Evolutionary conservation across 2,888 invertebrate species (phyloP).

Genomic region (Globia sparganii): DNA sequence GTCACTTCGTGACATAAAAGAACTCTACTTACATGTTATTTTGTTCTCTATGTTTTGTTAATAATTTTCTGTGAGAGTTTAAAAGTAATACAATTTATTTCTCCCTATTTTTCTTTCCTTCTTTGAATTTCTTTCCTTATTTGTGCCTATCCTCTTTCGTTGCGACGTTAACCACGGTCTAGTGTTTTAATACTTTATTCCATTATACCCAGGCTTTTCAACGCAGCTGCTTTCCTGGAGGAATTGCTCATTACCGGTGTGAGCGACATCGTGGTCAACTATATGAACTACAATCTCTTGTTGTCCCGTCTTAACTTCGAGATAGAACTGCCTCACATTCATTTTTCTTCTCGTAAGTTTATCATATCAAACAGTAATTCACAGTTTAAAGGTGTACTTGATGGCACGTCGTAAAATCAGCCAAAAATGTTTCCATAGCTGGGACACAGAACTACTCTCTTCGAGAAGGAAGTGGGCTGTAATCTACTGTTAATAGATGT

Average conservation of each 20-base stretch:
- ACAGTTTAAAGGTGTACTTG: background rate
- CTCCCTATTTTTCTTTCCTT: background rate
- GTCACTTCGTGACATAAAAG: background rate
- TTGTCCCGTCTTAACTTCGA: slow-evolving; percentile 72
- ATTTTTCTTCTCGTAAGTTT: slow-evolving; percentile 69
- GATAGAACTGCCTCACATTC: slow-evolving; percentile 74
- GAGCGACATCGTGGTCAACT: slow-evolving; percentile 79
- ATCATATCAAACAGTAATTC: too few species aligned
- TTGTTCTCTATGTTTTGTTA: background rate
- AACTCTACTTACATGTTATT: background rate
- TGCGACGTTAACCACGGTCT: too few species aligned
- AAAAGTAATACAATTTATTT: background rate
- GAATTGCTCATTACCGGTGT: slow-evolving; percentile 70
- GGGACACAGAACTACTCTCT: too few species aligned
- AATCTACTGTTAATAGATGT: too few species aligned
- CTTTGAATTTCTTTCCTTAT: background rate
- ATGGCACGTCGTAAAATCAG: background rate
- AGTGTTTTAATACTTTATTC: background rate
- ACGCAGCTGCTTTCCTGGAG: slow-evolving; percentile 59
- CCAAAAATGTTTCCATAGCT: too few species aligned
- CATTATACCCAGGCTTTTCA: slow-evolving; percentile 71
- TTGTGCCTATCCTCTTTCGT: background rate
- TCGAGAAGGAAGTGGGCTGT: too few species aligned
- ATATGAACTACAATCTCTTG: slow-evolving; percentile 69
- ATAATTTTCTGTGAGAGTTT: background rate